A percentile compares a stretch with the other conserved stretches of the same genome.
These are phyloP conservation scores for Barbus barbus DNA, from an alignment of 2,113 vertebrate species.

Conservation along the genomic window DNA sequence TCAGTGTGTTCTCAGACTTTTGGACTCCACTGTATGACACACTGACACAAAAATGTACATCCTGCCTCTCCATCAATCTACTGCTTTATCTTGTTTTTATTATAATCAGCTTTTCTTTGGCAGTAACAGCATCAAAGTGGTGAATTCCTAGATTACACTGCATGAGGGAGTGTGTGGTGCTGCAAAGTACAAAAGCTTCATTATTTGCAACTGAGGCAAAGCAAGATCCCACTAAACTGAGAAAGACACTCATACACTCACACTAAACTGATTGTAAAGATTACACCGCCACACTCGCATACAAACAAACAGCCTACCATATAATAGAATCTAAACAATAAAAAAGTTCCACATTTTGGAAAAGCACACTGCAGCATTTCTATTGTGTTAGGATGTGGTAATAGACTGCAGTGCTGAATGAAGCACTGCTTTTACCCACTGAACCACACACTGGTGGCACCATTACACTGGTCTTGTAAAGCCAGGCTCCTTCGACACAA, in stretches of 20 bases:
- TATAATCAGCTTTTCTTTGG: constrained; percentile 59
- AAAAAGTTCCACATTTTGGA: background rate
- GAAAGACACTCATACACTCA: no score
- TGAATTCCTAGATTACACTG: constrained; percentile 64
- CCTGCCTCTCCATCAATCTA: background rate
- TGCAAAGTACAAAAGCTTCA: constrained; percentile 47
- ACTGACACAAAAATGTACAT: constrained; percentile 15
- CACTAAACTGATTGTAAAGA: no score
- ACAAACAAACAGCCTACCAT: background rate
- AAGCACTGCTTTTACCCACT: background rate
- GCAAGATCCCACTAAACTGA: background rate
- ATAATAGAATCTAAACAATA: background rate
- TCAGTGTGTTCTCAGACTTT: background rate
- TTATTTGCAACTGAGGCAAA: constrained; percentile 22
- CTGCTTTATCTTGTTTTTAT: constrained; percentile 60
- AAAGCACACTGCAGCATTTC: background rate
- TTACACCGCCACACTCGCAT: background rate
- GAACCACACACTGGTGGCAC: constrained; percentile 9
- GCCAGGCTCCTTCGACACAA: background rate
- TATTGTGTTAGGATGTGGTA: constrained; percentile 2
- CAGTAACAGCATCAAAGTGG: constrained; percentile 59
- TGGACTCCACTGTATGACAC: background rate
- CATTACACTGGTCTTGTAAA: background rate
- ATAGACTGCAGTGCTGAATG: background rate
- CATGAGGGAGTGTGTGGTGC: constrained; percentile 52